These are phyloP conservation scores for Andrena minutula DNA, from an alignment of 2,888 invertebrate species.

Conservation along the genomic window DNA sequence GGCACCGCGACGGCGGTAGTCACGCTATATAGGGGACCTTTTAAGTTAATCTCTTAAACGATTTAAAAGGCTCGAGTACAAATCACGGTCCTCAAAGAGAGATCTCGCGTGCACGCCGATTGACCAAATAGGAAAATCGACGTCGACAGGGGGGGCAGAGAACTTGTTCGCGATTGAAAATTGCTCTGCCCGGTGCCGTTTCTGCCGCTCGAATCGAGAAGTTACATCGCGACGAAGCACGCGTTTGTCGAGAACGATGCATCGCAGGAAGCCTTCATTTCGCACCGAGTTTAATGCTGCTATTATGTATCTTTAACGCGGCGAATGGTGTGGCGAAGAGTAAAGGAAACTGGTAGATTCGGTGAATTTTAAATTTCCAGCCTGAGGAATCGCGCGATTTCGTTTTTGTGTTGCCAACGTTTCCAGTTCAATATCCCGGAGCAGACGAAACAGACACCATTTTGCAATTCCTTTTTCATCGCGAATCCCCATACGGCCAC, in stretches of 20 bases:
- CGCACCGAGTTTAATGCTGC: too few relatives aligned
- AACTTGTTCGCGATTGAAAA: slow-evolving; percentile 36
- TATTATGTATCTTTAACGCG: too few relatives aligned
- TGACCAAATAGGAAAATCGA: slow-evolving; percentile 69
- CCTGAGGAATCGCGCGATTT: neutral
- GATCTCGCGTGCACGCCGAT: slow-evolving; percentile 46
- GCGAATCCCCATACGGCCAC: neutral
- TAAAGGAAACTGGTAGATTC: too few relatives aligned
- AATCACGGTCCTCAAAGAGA: slow-evolving; percentile 59
- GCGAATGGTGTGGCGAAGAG: too few relatives aligned
- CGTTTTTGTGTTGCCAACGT: neutral
- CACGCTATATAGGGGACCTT: slow-evolving; percentile 62
- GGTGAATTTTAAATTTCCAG: too few relatives aligned
- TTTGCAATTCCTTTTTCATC: neutral
- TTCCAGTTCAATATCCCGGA: neutral
- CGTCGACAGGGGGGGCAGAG: slow-evolving; percentile 27
- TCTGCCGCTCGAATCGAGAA: neutral
- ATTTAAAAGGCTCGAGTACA: slow-evolving; percentile 62
- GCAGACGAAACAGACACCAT: neutral
- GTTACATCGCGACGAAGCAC: neutral
- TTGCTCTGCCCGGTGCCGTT: slow-evolving; percentile 24
- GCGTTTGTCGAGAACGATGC: too few relatives aligned
- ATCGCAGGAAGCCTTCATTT: too few relatives aligned
- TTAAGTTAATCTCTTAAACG: slow-evolving; percentile 69
- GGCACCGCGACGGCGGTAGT: slow-evolving; percentile 41